phyloP scores from a whole-genome alignment of 2,888 invertebrate species.

The Lepas anatifera region DNA sequence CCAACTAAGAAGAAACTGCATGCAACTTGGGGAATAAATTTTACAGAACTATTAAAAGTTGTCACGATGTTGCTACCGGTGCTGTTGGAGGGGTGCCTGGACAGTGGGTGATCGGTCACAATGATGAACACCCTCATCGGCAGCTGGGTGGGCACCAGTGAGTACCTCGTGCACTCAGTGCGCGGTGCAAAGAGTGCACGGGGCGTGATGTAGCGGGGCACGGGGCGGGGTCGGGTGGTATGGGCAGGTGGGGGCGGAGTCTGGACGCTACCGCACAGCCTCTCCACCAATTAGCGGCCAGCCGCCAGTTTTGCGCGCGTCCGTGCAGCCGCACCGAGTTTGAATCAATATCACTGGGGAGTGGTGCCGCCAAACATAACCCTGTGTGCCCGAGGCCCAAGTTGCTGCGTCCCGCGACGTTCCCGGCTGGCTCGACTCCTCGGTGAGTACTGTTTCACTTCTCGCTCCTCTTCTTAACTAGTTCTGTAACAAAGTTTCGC shows the following conservation, averaged over 20 bases:
- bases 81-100: too few relatives aligned
- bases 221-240: background rate
- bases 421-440: background rate
- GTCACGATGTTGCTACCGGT: background rate
- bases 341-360: constrained; percentile 5
- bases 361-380: background rate
- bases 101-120: too few relatives aligned
- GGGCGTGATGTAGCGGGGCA: background rate
- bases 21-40: constrained; percentile 12
- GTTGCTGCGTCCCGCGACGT: background rate
- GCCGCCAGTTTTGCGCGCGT: constrained; percentile 1
- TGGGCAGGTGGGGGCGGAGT: constrained; percentile 5
- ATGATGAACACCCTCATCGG: too few relatives aligned
- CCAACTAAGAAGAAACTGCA: constrained; percentile 7
- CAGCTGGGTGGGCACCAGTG: too few relatives aligned
- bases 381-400: background rate
- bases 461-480: constrained; percentile 4
- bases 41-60: constrained; percentile 11
- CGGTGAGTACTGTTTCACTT: background rate
- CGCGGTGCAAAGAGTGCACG: background rate
- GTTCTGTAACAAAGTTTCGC: constrained; percentile 8
- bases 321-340: background rate
- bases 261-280: background rate
- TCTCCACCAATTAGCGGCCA: constrained; percentile 4
- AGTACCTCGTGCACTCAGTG: background rate